Conservation (phyloP, 2,797 vertebrate species). For the Pipistrellus kuhlii region DNA sequence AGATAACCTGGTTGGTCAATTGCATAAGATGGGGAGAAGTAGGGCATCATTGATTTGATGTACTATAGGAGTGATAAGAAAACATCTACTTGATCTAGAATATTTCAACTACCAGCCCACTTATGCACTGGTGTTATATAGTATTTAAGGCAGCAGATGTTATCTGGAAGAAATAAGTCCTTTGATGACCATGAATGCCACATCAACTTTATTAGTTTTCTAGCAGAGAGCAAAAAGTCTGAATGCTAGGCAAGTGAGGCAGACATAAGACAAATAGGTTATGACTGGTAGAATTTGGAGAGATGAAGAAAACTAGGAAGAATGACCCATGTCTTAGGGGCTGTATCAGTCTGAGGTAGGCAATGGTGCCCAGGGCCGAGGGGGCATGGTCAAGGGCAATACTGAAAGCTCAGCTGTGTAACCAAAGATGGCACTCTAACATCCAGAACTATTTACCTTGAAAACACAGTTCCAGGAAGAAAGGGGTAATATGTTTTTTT, state of each 20-base stretch:
- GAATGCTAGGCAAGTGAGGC: neutral
- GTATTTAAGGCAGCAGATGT: conserved; percentile 7
- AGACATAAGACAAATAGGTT: neutral
- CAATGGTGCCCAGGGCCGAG: neutral
- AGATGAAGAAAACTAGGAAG: neutral
- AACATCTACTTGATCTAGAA: neutral
- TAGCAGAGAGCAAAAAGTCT: neutral
- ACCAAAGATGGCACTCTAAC: neutral
- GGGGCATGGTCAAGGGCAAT: fast-evolving
- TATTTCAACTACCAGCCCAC: neutral
- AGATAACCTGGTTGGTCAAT: neutral
- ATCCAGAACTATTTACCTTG: neutral
- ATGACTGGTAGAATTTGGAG: neutral
- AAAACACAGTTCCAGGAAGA: neutral
- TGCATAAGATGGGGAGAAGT: neutral
- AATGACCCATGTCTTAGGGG: neutral
- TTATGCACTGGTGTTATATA: neutral
- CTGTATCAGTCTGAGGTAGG: neutral
- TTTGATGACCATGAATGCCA: conserved; percentile 34
- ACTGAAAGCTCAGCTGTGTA: neutral
- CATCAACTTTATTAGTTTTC: conserved; percentile 5
- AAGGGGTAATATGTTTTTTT: neutral
- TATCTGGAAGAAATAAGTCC: conserved; percentile 19
- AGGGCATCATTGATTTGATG: neutral
- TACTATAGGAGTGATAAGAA: neutral